Evolutionary conservation across 2,797 vertebrate species (phyloP).

Genomic region (Tenualosa ilisha): DNA sequence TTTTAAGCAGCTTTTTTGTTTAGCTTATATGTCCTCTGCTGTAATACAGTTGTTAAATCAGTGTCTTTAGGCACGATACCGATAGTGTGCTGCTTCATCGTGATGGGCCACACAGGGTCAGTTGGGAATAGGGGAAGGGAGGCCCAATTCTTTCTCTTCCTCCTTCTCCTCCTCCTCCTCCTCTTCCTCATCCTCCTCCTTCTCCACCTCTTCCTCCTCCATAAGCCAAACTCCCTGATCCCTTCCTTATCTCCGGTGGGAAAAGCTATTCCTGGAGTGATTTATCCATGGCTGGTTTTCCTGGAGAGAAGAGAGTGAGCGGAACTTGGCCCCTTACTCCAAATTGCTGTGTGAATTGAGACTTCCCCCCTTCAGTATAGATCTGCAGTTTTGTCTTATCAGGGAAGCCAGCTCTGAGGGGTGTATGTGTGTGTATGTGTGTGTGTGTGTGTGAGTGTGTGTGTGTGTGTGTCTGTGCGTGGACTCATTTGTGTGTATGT

Average conservation of each 20-base stretch:
- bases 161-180: not conserved
- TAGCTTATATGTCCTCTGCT: not conserved
- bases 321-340: not conserved
- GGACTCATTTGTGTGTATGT: not conserved
- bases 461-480: not conserved
- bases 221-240: slow-evolving; percentile 2
- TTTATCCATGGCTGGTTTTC: slow-evolving; percentile 7
- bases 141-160: not conserved
- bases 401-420: slow-evolving; percentile 50
- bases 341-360: slow-evolving; percentile 20
- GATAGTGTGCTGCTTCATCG: not conserved
- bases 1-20: not conserved
- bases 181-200: not conserved
- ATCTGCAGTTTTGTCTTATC: not conserved
- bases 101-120: not conserved
- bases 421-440: slow-evolving; percentile 38
- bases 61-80: not conserved
- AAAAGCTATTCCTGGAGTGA: not conserved
- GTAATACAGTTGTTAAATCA: not conserved
- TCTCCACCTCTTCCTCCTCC: not conserved
- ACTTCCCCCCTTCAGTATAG: not conserved
- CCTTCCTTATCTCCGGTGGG: not conserved
- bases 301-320: not conserved
- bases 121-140: not conserved
- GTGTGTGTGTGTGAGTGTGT: slow-evolving; percentile 12